Evolutionary conservation across 2,113 vertebrate species (phyloP).

Genomic region (Scopus umbretta): DNA sequence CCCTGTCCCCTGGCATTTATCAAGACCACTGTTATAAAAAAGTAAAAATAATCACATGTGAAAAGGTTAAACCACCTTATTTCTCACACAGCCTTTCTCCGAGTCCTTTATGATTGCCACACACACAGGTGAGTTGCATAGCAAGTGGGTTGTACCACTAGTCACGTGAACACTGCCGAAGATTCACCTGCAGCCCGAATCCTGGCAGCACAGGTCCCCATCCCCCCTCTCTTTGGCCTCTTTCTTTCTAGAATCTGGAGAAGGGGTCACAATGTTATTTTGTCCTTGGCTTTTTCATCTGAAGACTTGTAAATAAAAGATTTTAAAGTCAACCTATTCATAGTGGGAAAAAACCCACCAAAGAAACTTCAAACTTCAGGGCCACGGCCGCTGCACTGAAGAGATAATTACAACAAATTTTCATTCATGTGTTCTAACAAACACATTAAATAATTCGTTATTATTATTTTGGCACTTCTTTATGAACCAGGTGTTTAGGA

Average conservation of each 20-base stretch:
- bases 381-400: background rate
- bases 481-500: background rate
- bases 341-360: background rate
- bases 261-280: background rate
- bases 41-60: accelerated
- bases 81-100: background rate
- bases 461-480: background rate
- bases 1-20: background rate
- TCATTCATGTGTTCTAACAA: background rate
- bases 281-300: background rate
- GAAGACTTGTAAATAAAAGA: background rate
- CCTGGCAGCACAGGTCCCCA: background rate
- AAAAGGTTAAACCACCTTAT: background rate
- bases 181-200: background rate
- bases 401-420: background rate
- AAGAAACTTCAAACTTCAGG: background rate
- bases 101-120: background rate
- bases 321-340: background rate
- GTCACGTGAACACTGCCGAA: accelerated
- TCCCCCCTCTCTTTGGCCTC: background rate
- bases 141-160: background rate
- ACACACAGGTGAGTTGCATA: background rate
- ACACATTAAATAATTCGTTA: background rate
- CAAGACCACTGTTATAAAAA: background rate
- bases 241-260: background rate